phyloP scores from a whole-genome alignment of 2,113 vertebrate genomes.

The Ciconia maguari region DNA sequence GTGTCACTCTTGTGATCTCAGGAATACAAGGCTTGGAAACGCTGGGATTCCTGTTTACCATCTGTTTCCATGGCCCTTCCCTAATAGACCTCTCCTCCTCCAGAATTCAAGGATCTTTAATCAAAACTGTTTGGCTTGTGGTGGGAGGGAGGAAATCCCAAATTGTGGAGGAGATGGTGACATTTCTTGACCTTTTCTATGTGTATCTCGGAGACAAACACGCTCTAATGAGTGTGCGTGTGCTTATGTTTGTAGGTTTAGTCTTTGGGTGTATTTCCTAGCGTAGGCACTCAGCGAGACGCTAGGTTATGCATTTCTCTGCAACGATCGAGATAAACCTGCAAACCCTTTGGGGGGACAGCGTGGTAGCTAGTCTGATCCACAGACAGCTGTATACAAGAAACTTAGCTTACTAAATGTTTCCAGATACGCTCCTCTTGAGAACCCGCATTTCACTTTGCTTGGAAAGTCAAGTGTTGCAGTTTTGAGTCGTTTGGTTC shows the following conservation, averaged over 20 bases:
- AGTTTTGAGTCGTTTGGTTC: neutral
- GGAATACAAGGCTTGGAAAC: neutral
- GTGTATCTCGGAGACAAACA: neutral
- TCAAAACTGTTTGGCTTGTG: conserved; percentile 11
- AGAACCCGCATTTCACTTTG: neutral
- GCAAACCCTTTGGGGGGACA: neutral
- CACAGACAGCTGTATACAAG: neutral
- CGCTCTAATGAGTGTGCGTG: neutral
- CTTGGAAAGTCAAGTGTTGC: neutral
- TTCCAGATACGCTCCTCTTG: neutral
- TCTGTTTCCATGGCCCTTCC: neutral
- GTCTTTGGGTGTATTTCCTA: neutral
- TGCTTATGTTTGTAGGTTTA: neutral
- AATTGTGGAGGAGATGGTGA: neutral
- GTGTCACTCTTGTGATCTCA: neutral
- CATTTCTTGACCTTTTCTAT: neutral
- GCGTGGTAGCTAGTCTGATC: neutral
- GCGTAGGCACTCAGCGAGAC: fast-evolving
- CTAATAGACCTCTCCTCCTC: neutral
- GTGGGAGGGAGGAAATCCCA: conserved; percentile 1
- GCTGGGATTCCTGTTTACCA: neutral
- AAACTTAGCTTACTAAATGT: neutral
- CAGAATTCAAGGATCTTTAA: neutral
- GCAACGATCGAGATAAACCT: neutral
- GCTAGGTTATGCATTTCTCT: neutral